Base-by-base conservation (phyloP, 2,888 invertebrate genomes). In the Ophion costatus region DNA sequence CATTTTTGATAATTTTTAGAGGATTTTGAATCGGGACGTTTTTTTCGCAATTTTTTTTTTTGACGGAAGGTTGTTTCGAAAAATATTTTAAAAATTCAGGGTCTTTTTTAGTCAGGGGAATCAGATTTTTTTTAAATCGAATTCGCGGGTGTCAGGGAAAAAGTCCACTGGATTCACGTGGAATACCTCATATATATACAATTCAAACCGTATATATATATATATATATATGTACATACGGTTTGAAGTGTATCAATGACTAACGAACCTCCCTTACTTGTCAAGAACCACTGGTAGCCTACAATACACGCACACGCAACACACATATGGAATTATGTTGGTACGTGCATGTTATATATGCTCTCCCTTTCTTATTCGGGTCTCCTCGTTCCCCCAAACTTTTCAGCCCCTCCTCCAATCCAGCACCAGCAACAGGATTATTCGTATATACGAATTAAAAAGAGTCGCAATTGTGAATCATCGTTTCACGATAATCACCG, bases 211-310 rank as follows among this genome's bases (percentile, higher is more conserved):
- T 29, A 4, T 29, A 4, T 29, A 29, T 29, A 45, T 45, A 45
- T 45, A 45, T 45, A 45, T 45, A 45, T 45, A 45, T 1, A 45
- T 9, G 9, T 22, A 20, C 20, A 20, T 59, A 59, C 59, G 20
- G 87, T 92, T 92, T 91, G 90, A 92, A 91, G 90, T 91, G 90
- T 92, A 91, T 91, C 91, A 91, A 92, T 91, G 91, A 91, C 91
- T 91, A 91, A 91, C 90, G 87, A 88, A 88, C 86, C 85, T 84
- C 83, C 84, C 70, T 51, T 77, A 73, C 84, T 83, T 63, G 66
- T 63, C 80, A 71, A 59, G 80, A 74, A 67, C 67, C 56, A 75
- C 22, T 59, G 69, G 22, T 38, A 76, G 75, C 29, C 67, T 63
- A 80, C 64, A 78, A 87, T 80, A 61, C 74, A 66, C 6, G n/a